These are phyloP conservation scores for Orussus abietinus DNA, from an alignment of 1,140 invertebrate genomes.

Conservation along the genomic window DNA sequence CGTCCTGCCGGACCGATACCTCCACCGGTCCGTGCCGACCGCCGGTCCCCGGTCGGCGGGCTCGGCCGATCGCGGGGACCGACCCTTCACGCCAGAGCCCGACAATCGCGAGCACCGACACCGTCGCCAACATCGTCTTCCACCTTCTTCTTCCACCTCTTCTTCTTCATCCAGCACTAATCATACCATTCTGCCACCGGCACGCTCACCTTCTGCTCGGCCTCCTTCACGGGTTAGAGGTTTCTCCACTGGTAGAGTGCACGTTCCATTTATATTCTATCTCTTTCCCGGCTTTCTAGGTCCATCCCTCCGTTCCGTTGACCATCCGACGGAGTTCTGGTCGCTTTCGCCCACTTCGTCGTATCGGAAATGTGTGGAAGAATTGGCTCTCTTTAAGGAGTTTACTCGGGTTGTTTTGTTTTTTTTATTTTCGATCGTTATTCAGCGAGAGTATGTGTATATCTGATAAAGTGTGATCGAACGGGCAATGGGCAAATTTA, in stretches of 20 bases:
- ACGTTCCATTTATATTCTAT: slow-evolving; percentile 17
- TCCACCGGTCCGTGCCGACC: slow-evolving; percentile 15
- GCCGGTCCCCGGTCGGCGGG: slow-evolving; percentile 24
- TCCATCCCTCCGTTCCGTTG: no score
- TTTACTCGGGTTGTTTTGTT: no score
- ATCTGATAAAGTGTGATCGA: no score
- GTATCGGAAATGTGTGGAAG: no score
- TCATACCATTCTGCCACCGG: slow-evolving; percentile 43
- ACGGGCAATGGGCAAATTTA: no score
- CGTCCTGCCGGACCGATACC: slow-evolving; percentile 35
- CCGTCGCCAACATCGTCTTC: slow-evolving; percentile 18
- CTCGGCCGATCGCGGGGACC: slow-evolving; percentile 23
- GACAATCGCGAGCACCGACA: slow-evolving; percentile 17
- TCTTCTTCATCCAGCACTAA: slow-evolving; percentile 50
- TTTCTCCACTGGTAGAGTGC: slow-evolving; percentile 28
- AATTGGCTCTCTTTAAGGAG: no score
- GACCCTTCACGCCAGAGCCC: slow-evolving; percentile 25
- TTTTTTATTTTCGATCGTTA: no score
- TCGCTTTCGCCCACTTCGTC: no score
- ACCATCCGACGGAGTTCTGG: no score
- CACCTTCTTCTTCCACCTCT: slow-evolving; percentile 42
- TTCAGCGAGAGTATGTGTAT: no score
- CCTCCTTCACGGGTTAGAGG: slow-evolving; percentile 49
- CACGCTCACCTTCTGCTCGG: slow-evolving; percentile 33
- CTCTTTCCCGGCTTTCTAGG: no score